Evolutionary conservation across 2,888 invertebrate species (phyloP).

Genomic region (Drosophila mayaguana): DNA sequence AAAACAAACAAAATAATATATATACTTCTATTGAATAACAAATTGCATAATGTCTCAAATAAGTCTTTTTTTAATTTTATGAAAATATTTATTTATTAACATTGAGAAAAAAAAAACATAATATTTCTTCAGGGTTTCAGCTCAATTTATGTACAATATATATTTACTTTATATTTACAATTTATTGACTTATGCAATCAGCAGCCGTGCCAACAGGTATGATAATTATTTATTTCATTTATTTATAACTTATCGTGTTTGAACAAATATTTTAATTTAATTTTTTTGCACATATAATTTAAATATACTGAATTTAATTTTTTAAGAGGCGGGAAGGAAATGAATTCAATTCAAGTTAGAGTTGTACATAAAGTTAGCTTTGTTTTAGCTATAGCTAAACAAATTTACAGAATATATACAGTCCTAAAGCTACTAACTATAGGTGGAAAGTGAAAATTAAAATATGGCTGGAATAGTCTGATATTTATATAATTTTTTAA

Average conservation of each 20-base stretch:
- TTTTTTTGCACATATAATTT: not conserved
- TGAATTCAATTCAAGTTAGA: not conserved
- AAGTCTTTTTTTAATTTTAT: slow-evolving; percentile 10
- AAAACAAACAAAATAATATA: slow-evolving; percentile 18
- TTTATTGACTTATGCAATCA: slow-evolving; percentile 32
- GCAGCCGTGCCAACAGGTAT: slow-evolving; percentile 13
- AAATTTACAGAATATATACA: not conserved
- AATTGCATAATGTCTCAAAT: slow-evolving; percentile 29
- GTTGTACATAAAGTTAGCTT: not conserved
- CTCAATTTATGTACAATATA: slow-evolving; percentile 19
- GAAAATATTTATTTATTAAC: not conserved
- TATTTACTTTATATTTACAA: slow-evolving; percentile 22
- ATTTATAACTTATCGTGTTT: slow-evolving; percentile 12
- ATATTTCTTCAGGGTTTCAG: no score
- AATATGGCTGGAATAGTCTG: not conserved
- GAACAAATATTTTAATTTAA: not conserved
- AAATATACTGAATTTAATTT: not conserved
- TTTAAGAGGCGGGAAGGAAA: not conserved
- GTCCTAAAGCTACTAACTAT: not conserved
- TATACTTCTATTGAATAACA: slow-evolving; percentile 16
- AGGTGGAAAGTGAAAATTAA: not conserved
- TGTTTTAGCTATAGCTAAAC: not conserved
- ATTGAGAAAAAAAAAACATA: no score
- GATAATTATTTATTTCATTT: slow-evolving; percentile 9
- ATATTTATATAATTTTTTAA: no score